Evolutionary conservation across 2,888 invertebrate genomes (phyloP), one percentile per base, ranked within the genome.

Genomic region (Cinara cedri): DNA sequence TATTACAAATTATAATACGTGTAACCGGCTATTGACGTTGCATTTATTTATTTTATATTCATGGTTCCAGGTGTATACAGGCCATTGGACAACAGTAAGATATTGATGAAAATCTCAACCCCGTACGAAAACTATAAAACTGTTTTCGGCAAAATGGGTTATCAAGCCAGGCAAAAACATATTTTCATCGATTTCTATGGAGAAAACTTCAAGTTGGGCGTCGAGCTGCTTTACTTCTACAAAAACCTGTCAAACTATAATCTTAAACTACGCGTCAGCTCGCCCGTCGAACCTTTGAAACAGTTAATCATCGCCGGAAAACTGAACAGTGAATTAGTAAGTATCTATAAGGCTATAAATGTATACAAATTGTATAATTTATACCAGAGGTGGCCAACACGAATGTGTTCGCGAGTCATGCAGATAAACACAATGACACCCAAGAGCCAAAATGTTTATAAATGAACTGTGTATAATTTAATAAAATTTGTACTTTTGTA

Each of bases 61-160:
- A 34, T 34, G n/a, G 44, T 82, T 83, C 55, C 75, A 84, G 91
- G 93, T 9, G 90, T 92, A 85, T 88, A 93, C 83, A 89, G 89
- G 70, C 90, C 90, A 65, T 86, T 94, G 26, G 91, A 91, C 0
- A 92, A 93, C 85, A 93, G 91, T 82, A 92, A 91, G 90, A 85
- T 93, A 1, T 88, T 88, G 0, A 89, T 93, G 21, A 93, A 93
- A 85, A 88, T 93, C 4, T 93, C 92, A 0, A 92, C 93, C 3
- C 92, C 93, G 0, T 86, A 91, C 68, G 89, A 91, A 70, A 90
- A 90, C 78, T 90, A 90, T 83, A 87, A 89, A 0, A 89, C 88
- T 16, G 87, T 92, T 24, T 88, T 89, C 0, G 92, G 91, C 0
- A 87, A 91, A 3, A 90, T 93, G 83, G 93, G 93, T 0, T 88